Evolutionary conservation across 2,797 vertebrate species (phyloP).

Genomic region (Sebastolobus alascanus): DNA sequence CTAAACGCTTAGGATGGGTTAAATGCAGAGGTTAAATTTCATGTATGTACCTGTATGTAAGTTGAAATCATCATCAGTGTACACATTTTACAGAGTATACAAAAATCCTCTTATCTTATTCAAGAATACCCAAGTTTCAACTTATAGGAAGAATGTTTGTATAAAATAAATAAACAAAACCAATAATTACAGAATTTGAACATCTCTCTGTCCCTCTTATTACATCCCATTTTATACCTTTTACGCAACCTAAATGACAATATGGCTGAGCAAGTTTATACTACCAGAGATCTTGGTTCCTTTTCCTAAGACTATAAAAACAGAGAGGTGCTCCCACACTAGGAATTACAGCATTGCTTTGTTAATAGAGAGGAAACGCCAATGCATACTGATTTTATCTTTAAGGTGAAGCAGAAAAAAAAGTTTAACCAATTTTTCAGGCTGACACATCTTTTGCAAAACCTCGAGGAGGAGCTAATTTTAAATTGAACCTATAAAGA

Average conservation of each 20-base stretch:
- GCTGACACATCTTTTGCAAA: neutral
- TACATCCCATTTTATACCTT: neutral
- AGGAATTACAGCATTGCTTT: slow-evolving; percentile 2
- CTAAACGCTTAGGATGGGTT: too few species aligned
- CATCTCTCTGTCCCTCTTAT: neutral
- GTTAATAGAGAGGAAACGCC: neutral
- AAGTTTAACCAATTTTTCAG: neutral
- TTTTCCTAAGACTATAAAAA: slow-evolving; percentile 8
- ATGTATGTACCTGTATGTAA: neutral
- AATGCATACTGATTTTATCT: neutral
- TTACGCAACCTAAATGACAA: neutral
- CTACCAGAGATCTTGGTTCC: neutral
- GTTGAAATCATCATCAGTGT: neutral
- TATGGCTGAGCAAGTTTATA: neutral
- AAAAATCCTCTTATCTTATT: neutral
- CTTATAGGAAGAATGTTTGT: neutral
- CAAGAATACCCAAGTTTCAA: neutral
- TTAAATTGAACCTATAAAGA: neutral
- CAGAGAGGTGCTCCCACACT: neutral
- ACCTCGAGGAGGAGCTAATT: neutral
- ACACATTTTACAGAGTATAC: neutral
- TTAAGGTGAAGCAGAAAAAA: neutral
- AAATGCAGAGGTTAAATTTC: neutral
- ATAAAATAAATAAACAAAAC: neutral
- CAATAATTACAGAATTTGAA: neutral